Evolutionary conservation across 1,140 invertebrate species (phyloP), one percentile per base, ranked within the genome.

Genomic region (Pogonomyrmex barbatus): DNA sequence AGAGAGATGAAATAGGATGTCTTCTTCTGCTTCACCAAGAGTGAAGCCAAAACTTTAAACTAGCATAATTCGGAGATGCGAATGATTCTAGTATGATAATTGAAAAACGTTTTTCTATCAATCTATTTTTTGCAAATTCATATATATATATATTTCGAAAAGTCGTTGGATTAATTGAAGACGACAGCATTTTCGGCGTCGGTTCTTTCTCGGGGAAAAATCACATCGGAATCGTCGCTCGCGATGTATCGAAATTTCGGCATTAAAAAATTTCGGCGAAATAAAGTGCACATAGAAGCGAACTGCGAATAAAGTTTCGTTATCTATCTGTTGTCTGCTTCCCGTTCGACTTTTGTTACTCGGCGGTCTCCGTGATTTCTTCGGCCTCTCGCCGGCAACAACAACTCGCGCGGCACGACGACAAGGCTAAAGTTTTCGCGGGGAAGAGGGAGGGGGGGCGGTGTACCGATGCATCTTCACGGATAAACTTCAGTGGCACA

Each of bases 401-500:
- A 81, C 77, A 70, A 81, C 17, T 47, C 62, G 30, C 79, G 42
- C 54, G n/a, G n/a, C 54, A 24, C 60, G 52, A 17, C 33, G 67
- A 73, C 68, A 82, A 73, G 52, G n/a, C 24, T 17, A n/a, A 73
- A 82, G 79, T 82, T 82, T 73, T 73, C 79, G 54, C 54, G 70
- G 30, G 54, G 45, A n/a, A n/a, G n/a, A n/a, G 24, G 24, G 24
- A 24, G 24, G 24, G 24, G 24, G n/a, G n/a, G n/a, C n/a, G n/a
- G 24, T 24, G 42, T 30, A 47, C 42, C 79, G 79, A 83, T 73
- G 79, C 79, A 83, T 83, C 79, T 70, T 42, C 42, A 56, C 79
- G 79, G 56, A 83, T 83, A 83, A 83, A 83, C 79, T 83, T 83
- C n/a, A 30, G 54, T 30, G 65, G 54, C 68, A 83, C 54, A 83